Evolutionary conservation across 2,888 invertebrate genomes (phyloP), one percentile per base, ranked within the genome.

Genomic region (Pyrrhosoma nymphula): DNA sequence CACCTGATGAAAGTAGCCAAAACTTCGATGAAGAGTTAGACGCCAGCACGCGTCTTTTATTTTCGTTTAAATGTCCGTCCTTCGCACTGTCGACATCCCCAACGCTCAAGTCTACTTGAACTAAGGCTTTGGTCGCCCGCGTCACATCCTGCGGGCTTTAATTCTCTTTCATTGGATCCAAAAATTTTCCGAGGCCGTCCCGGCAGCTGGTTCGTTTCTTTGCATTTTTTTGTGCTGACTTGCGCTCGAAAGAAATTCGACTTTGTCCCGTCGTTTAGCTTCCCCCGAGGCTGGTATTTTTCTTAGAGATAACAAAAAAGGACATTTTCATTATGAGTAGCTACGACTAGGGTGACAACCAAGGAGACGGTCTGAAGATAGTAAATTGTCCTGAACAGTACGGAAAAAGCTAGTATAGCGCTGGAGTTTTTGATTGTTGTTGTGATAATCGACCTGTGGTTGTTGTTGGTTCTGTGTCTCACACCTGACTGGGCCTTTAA

Each of bases 61-160:
- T 82, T 35, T 35, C 30, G 82, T 82, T 30, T 82, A 82, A 82
- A 16, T 30, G 30, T 3, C 35, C 30, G 82, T 82, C 30, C 82
- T 12, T 30, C 69, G n/a, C 69, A 6, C 35, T 14, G 35, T 0
- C 30, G 82, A 16, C 30, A 2, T 82, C 82, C 82, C 82, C 30
- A 23, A 12, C 12, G 14, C n/a, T 69, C n/a, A 14, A 82, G 35
- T 82, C 35, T 16, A 35, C 82, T 82, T 18, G 30, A 82, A 82
- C 12, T 16, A 10, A 10, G 18, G 82, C 35, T 35, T 82, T 82
- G 82, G 82, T 30, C 30, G 82, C 1, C 82, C 82, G 35, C 82
- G 82, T 82, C 82, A 82, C 82, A 82, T 82, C 82, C 82, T 82
- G 82, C 82, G 82, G 30, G 16, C 30, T 82, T 35, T 82, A 82